Evolutionary conservation across 2,888 invertebrate genomes (phyloP), one percentile per base, ranked within the genome.

Genomic region (Aporophyla lueneburgensis): DNA sequence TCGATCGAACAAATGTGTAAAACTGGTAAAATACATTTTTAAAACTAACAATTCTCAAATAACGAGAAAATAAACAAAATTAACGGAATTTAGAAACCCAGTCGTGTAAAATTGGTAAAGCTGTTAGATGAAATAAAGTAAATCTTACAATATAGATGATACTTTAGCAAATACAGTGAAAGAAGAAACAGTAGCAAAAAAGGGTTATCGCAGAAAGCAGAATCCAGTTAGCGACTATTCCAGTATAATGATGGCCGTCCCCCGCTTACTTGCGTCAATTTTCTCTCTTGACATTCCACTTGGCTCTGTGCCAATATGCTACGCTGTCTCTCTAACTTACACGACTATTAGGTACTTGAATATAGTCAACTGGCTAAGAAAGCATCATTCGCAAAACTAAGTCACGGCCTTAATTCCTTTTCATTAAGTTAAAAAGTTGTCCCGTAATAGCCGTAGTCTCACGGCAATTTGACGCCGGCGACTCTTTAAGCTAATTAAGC

Each of bases 211-310:
- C 54, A 59, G 81, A 66, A 81, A 72, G 54, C 67, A 74, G 66
- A 81, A 74, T 68, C 75, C 76, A 74, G 79, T 72, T 75, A 82
- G 78, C 74, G 81, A 75, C 63, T 76, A 73, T 80, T 86, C 61
- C 66, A 75, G 81, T 87, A 76, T 87, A 85, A 82, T 76, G 70
- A 77, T 87, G 74, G 72, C 78, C 66, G 63, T 71, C 66, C 74
- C 16, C 53, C 67, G 74, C 68, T 78, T 85, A 82, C 76, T 82
- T 85, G 85, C 86, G 75, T 87, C 87, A 85, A 76, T 87, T 86
- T 87, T 76, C 80, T 77, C 76, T 87, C 81, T 83, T 86, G 80
- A 78, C 76, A 85, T 87, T 82, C 76, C 71, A 85, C 78, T 86
- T 86, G 87, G 86, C 82, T 74, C 73, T 74, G 51, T 74, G 82